Conservation (phyloP, 2,888 invertebrate species). For the Limnephilus marmoratus region DNA sequence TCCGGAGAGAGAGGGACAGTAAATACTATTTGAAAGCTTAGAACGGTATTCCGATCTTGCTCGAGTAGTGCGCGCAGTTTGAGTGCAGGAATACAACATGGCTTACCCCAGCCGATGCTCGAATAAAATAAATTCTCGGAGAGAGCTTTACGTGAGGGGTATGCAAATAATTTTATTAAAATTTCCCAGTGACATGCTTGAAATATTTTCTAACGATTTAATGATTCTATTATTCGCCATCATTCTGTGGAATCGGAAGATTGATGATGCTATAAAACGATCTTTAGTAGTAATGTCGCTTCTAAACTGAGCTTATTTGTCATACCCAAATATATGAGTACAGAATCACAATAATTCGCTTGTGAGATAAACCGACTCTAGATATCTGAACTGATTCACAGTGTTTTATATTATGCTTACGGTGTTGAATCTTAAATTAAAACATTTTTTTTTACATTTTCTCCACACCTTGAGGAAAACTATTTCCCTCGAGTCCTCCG, state of each 20-base stretch:
- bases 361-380: background rate
- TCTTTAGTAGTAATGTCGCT: background rate
- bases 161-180: conserved; percentile 53
- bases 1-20: background rate
- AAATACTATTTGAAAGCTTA: background rate
- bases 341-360: background rate
- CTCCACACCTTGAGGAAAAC: too few relatives aligned
- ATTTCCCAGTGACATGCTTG: conserved; percentile 36
- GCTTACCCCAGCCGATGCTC: conserved; percentile 41
- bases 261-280: background rate
- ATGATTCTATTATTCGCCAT: conserved; percentile 33
- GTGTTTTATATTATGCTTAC: background rate
- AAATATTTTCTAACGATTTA: conserved; percentile 34
- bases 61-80: conserved; percentile 42
- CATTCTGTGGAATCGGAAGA: background rate
- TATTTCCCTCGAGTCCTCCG: too few relatives aligned
- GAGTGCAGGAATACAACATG: conserved; percentile 39
- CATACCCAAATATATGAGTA: background rate
- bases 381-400: background rate
- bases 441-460: too few relatives aligned
- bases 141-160: conserved; percentile 54
- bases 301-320: background rate
- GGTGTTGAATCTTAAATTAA: too few relatives aligned
- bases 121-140: conserved; percentile 58
- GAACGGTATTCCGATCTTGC: conserved; percentile 50